Base-by-base conservation (phyloP, 2,113 vertebrate genomes). In the Chaetorhynchus papuensis region DNA sequence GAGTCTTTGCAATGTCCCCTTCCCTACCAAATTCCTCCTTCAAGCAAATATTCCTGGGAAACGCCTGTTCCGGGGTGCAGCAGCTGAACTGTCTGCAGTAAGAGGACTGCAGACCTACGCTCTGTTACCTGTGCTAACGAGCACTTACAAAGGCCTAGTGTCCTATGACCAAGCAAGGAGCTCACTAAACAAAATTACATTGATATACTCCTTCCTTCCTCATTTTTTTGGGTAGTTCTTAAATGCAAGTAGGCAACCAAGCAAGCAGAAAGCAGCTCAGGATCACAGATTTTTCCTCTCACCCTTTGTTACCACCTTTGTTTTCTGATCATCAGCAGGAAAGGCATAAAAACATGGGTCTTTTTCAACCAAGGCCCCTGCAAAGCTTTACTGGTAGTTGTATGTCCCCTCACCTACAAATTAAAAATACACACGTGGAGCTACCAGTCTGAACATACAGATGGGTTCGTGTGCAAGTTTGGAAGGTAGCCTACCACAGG, bases 311-410 rank as follows among this genome's bases (percentile, higher is more conserved):
- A 49, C 28, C 44, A 53, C 15, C 20, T 65, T 28, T 39, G 21
- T 24, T 71, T 83, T 54, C 41, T 64, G 66, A 79, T 65, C 28
- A n/a, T 30, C 15, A 9, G 10, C 21, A 63, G 28, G 65, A 75
- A 60, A 69, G 15, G 44, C 7, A 53, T 2, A 33, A 82, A 69
- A 60, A 60, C 0, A 0, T 15, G 6, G 1, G 0, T 7, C 39
- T 64, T 72, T 95, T 71, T 35, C 50, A 79, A 18, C 10, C 20
- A 35, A 65, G 39, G 16, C 21, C 30, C 24, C 49, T 44, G 49
- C 13, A 90, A 91, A 74, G 30, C 5, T 90, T 77, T 88, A 52
- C 15, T 70, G 19, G n/a, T 15, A 14, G 18, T 60, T 60, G 5
- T 30, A 54, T 21, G n/a, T n/a, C 50, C 52, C 53, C 69, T 82